Conservation (phyloP, 2,113 vertebrate genomes). For the Rhinolophus sinicus region DNA sequence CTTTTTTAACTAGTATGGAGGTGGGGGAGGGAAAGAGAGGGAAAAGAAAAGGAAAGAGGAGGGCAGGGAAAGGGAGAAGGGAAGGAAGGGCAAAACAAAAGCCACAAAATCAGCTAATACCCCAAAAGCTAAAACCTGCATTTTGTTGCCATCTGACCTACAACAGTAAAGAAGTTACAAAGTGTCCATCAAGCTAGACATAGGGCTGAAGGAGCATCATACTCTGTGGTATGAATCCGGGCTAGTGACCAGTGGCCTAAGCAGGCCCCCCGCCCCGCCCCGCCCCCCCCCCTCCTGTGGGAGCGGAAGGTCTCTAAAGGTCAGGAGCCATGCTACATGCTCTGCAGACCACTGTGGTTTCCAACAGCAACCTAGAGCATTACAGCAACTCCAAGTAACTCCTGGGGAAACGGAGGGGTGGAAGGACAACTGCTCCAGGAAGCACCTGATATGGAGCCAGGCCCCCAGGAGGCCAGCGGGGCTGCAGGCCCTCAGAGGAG, state of each 20-base stretch:
- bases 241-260: neutral
- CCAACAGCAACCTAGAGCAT: neutral
- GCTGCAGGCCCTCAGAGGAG: neutral
- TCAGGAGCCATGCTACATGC: rapidly evolving
- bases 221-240: neutral
- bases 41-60: neutral
- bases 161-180: neutral
- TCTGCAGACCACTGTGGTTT: neutral
- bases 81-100: neutral
- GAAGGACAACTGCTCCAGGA: neutral
- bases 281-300: neutral
- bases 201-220: neutral
- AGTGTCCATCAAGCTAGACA: neutral
- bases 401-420: rapidly evolving
- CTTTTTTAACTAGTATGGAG: neutral
- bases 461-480: neutral
- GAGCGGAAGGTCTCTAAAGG: neutral
- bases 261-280: neutral
- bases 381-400: neutral
- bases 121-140: neutral
- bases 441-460: neutral
- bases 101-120: neutral
- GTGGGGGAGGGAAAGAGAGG: neutral
- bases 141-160: no score
- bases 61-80: neutral